Conservation (phyloP, 2,888 invertebrate genomes). For the Netelia fuscicornis region DNA sequence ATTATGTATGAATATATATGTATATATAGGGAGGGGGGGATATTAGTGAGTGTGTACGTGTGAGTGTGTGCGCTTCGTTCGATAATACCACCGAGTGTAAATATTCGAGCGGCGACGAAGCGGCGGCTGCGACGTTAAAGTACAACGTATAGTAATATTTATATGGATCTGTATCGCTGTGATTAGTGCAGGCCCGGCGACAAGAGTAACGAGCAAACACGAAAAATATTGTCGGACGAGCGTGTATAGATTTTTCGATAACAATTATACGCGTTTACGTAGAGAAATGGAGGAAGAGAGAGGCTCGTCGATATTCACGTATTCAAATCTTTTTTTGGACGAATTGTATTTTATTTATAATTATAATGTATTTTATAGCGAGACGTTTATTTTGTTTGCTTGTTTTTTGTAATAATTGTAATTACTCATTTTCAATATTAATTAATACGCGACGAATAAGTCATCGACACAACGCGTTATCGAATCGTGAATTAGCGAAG, state of each 20-base stretch:
- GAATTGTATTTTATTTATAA: background rate
- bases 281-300: background rate
- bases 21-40: no score
- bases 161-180: conserved; percentile 27
- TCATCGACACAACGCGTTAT: no score
- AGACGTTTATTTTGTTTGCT: no score
- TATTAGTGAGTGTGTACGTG: background rate
- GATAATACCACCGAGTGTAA: conserved; percentile 65
- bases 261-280: conserved; percentile 20
- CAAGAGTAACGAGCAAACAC: conserved; percentile 40
- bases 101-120: conserved; percentile 62
- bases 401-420: no score
- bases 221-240: conserved; percentile 42
- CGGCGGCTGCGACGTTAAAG: conserved; percentile 50
- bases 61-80: conserved; percentile 29
- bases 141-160: background rate
- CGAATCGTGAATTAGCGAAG: no score
- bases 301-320: background rate
- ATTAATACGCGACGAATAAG: no score
- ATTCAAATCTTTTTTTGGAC: no score
- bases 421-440: no score
- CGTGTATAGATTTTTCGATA: conserved; percentile 10
- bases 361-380: background rate
- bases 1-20: conserved; percentile 6
- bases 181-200: conserved; percentile 38